phyloP scores from a whole-genome alignment of 2,888 invertebrate species.

The Melanargia galathea region DNA sequence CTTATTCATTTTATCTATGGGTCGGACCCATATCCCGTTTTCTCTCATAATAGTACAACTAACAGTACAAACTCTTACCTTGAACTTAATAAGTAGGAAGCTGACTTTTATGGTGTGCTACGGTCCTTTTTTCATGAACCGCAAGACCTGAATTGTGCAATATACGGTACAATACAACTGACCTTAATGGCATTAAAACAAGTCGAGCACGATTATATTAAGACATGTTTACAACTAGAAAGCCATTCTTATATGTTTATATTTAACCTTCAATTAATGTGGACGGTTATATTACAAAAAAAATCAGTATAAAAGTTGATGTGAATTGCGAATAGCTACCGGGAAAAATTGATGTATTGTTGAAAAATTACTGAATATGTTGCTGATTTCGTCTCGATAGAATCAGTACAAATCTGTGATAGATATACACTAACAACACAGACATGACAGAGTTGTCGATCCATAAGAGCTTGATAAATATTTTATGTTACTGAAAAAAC shows the following conservation, averaged over 20 bases:
- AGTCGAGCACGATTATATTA: neutral
- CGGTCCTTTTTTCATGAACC: conserved; percentile 10
- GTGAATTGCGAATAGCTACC: no score
- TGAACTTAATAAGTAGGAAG: neutral
- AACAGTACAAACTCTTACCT: neutral
- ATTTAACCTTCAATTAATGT: neutral
- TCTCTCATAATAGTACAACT: neutral
- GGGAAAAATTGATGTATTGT: no score
- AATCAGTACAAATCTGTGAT: neutral
- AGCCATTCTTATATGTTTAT: neutral
- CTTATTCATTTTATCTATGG: no score
- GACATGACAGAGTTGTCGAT: neutral
- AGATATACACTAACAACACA: neutral
- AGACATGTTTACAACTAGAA: conserved; percentile 3
- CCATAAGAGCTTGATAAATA: neutral
- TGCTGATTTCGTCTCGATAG: neutral
- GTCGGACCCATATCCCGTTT: neutral
- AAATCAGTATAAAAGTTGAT: neutral
- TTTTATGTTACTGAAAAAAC: neutral
- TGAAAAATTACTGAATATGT: no score
- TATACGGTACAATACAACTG: neutral
- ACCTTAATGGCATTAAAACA: conserved; percentile 14
- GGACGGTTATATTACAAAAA: neutral
- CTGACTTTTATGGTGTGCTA: conserved; percentile 1
- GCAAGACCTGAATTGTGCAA: conserved; percentile 9